Conservation (phyloP, 37 sponge, comb jelly and placozoan species). For the Amphimedon queenslandica region DNA sequence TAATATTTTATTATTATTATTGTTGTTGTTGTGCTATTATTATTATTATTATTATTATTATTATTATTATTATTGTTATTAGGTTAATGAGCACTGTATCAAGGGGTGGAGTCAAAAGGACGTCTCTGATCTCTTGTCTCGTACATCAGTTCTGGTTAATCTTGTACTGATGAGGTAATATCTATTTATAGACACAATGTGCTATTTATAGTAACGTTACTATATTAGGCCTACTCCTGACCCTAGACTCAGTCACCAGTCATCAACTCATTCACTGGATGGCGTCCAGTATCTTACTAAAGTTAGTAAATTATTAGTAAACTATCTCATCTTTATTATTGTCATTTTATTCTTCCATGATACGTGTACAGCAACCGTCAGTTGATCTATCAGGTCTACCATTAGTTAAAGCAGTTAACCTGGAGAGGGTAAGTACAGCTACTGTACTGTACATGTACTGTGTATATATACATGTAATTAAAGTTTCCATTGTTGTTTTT, state of each 20-base stretch:
- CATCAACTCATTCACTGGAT: background rate
- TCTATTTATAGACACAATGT: background rate
- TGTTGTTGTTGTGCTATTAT: background rate
- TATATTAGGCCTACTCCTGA: background rate
- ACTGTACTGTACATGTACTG: background rate
- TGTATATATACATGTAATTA: background rate
- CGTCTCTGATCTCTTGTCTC: slow-evolving; percentile 40
- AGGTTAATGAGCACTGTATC: slow-evolving; percentile 64
- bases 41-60: background rate
- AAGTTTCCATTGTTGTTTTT: background rate
- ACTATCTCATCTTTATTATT: too few relatives aligned
- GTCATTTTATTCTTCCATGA: too few relatives aligned
- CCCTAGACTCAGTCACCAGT: background rate
- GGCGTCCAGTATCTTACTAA: too few relatives aligned
- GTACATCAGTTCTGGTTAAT: slow-evolving; percentile 43
- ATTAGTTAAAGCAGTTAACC: slow-evolving; percentile 51
- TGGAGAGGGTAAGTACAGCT: slow-evolving; percentile 22
- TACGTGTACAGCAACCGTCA: too few relatives aligned
- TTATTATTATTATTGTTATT: background rate
- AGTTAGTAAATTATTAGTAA: too few relatives aligned
- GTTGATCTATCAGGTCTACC: slow-evolving; percentile 31
- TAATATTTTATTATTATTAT: background rate
- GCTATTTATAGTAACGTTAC: too few relatives aligned
- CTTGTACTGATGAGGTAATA: slow-evolving; percentile 62
- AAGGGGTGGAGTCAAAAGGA: slow-evolving; percentile 53